Conservation (phyloP, 2,113 vertebrate genomes). For the Globicephala melas region DNA sequence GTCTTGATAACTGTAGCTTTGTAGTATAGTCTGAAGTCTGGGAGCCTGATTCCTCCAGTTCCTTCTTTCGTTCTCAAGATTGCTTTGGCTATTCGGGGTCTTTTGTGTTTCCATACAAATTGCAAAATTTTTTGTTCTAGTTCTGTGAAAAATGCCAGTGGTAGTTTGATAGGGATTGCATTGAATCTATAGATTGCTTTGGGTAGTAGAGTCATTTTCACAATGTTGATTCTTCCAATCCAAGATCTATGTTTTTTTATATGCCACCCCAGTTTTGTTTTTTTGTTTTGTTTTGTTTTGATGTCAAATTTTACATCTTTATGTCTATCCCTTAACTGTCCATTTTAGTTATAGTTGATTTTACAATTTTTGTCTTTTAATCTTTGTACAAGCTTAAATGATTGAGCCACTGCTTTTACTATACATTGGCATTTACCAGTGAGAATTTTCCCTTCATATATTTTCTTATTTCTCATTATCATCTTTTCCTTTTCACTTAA, state of each 20-base stretch:
- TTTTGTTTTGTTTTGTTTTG: neutral
- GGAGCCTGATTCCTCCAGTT: too few relatives aligned
- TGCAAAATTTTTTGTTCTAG: too few relatives aligned
- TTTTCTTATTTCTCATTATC: neutral
- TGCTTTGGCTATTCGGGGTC: too few relatives aligned
- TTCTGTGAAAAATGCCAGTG: too few relatives aligned
- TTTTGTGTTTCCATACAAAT: too few relatives aligned
- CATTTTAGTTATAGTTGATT: neutral
- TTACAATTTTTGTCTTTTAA: neutral
- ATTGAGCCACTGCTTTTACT: neutral
- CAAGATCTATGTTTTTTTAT: neutral
- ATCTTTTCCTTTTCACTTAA: neutral
- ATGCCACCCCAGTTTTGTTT: neutral
- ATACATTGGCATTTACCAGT: neutral
- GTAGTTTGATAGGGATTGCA: too few relatives aligned
- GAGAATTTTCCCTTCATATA: neutral
- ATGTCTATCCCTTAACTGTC: neutral
- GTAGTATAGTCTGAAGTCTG: too few relatives aligned
- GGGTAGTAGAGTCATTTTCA: too few relatives aligned
- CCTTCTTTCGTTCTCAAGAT: too few relatives aligned
- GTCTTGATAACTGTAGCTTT: too few relatives aligned
- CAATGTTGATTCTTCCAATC: too few relatives aligned
- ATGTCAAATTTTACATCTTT: neutral
- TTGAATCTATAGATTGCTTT: too few relatives aligned
- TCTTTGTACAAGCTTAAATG: neutral